Evolutionary conservation across 1,140 invertebrate genomes (phyloP).

Genomic region (Homarus americanus): DNA sequence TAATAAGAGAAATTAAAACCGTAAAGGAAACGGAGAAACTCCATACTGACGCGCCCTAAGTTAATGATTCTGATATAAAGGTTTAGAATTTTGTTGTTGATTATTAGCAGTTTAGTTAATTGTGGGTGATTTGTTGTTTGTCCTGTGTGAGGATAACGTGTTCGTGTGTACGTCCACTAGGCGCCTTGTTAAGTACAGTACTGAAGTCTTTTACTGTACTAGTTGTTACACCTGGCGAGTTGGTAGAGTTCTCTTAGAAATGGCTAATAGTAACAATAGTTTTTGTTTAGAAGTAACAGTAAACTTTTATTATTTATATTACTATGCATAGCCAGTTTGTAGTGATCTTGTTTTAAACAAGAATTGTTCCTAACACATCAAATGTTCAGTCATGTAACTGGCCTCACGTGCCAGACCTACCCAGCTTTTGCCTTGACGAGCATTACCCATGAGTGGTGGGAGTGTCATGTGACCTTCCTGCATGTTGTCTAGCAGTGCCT

Average conservation of each 20-base stretch:
- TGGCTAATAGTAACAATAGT: background rate
- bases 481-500: background rate
- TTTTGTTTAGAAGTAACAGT: background rate
- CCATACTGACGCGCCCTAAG: constrained; percentile 26
- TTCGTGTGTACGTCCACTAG: background rate
- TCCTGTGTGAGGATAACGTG: background rate
- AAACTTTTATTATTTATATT: background rate
- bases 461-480: background rate
- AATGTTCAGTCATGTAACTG: background rate
- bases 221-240: background rate
- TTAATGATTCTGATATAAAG: background rate
- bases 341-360: background rate
- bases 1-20: background rate
- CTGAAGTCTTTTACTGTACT: background rate
- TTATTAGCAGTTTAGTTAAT: constrained; percentile 2
- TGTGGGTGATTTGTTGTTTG: constrained; percentile 1
- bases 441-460: background rate
- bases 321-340: constrained; percentile 2
- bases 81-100: constrained; percentile 11
- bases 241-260: background rate
- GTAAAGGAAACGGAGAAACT: background rate
- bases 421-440: background rate
- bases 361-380: constrained; percentile 8
- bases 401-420: background rate
- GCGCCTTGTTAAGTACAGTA: background rate